A percentile compares a stretch with the other conserved stretches of the same genome.
phyloP scores from a whole-genome alignment of 1,140 invertebrate genomes.

The Zaprionus ghesquierei region DNA sequence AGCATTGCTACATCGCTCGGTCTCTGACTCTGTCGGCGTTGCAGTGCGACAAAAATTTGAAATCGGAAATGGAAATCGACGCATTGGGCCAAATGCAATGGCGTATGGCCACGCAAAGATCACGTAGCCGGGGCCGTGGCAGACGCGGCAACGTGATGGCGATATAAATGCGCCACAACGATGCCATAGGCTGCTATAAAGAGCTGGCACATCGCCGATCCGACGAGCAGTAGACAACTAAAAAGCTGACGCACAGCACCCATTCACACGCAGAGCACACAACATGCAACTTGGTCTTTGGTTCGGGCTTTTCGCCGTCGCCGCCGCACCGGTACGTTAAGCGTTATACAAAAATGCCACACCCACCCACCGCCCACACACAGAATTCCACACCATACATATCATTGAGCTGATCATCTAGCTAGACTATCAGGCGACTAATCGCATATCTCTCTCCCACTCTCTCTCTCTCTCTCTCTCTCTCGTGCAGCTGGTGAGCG shows the following conservation, averaged over 20 bases:
- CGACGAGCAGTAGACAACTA: constrained; percentile 62
- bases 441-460: not conserved
- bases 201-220: constrained; percentile 49
- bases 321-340: constrained; percentile 76
- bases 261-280: constrained; percentile 54
- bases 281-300: constrained; percentile 73
- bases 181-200: constrained; percentile 60
- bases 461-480: not conserved
- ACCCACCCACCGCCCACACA: not conserved
- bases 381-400: not conserved
- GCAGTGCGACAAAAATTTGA: constrained; percentile 54
- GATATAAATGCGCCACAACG: constrained; percentile 36
- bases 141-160: constrained; percentile 35
- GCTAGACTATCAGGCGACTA: not conserved
- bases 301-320: constrained; percentile 75
- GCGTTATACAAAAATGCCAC: no score
- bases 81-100: not conserved
- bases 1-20: not conserved
- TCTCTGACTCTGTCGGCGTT: constrained; percentile 28
- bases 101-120: constrained; percentile 60
- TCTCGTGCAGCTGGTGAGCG: constrained; percentile 60
- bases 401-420: not conserved
- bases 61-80: constrained; percentile 63
- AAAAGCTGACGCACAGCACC: constrained; percentile 38
- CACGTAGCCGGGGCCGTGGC: constrained; percentile 63